These are phyloP conservation scores for Catotricha subobsoleta DNA, from an alignment of 2,888 invertebrate species.

Conservation along the genomic window DNA sequence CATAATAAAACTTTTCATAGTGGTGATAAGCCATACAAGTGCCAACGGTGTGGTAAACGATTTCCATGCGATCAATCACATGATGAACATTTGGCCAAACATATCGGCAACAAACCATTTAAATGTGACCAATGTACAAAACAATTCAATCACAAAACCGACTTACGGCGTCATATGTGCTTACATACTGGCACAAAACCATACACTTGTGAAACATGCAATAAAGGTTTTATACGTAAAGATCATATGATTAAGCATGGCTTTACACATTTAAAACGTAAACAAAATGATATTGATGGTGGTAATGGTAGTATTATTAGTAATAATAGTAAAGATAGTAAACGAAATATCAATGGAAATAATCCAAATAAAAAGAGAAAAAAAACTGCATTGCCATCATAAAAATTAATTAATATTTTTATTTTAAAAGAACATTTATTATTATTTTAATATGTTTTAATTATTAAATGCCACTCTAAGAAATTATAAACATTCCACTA, in stretches of 20 bases:
- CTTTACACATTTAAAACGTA: constrained; percentile 42
- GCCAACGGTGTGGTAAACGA: constrained; percentile 68
- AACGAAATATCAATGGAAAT: constrained; percentile 1
- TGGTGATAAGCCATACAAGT: constrained; percentile 72
- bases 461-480: too few relatives aligned
- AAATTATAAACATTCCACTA: too few relatives aligned
- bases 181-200: constrained; percentile 75
- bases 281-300: neutral
- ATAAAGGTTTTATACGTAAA: constrained; percentile 75
- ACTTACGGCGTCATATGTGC: constrained; percentile 70
- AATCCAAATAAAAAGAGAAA: neutral
- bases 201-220: constrained; percentile 61
- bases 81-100: constrained; percentile 56
- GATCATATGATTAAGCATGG: constrained; percentile 82
- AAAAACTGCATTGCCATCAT: too few relatives aligned
- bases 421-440: too few relatives aligned
- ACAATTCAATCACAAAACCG: constrained; percentile 81
- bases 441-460: too few relatives aligned
- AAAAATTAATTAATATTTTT: too few relatives aligned
- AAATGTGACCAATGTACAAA: constrained; percentile 73
- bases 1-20: constrained; percentile 80
- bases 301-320: neutral
- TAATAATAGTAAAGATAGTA: neutral
- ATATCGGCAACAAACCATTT: constrained; percentile 67
- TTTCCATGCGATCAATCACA: constrained; percentile 54